phyloP scores from a whole-genome alignment of 1,140 invertebrate genomes.

The Sminthurinus signatus region DNA sequence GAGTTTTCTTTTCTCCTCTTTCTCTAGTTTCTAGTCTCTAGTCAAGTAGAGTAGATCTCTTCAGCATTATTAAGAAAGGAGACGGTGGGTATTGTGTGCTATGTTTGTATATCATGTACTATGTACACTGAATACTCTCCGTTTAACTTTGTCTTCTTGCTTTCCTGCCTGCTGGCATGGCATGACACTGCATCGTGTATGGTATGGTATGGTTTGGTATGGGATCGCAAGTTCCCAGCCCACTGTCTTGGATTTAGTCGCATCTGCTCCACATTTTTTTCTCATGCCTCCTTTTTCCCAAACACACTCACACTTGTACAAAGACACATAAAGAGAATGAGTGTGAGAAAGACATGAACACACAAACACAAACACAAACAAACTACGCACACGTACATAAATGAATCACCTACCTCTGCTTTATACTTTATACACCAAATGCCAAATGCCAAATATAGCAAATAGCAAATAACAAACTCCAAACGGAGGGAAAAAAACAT shows the following conservation, averaged over 20 bases:
- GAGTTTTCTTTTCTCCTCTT: not conserved
- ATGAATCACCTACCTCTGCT: not conserved
- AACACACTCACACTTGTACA: not conserved
- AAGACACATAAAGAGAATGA: not conserved
- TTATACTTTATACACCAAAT: not conserved
- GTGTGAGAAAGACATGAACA: not conserved
- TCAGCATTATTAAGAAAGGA: too few relatives aligned
- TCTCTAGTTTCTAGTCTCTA: too few relatives aligned
- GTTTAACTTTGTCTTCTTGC: not conserved
- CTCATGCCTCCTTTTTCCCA: not conserved
- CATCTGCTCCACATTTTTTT: constrained; percentile 19
- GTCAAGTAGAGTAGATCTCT: too few relatives aligned
- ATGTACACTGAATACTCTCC: too few relatives aligned
- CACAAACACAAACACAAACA: not conserved
- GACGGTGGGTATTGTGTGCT: too few relatives aligned
- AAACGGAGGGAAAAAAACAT: too few relatives aligned
- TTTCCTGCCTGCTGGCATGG: not conserved
- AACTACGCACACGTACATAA: not conserved
- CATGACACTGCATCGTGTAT: too few relatives aligned
- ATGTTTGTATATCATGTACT: too few relatives aligned
- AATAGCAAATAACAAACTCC: too few relatives aligned
- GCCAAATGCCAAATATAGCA: too few relatives aligned
- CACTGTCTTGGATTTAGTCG: not conserved
- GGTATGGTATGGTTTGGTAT: not conserved
- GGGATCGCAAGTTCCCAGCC: not conserved